Conservation (phyloP, 2,888 invertebrate species). For the Azorinus chamasolen region DNA sequence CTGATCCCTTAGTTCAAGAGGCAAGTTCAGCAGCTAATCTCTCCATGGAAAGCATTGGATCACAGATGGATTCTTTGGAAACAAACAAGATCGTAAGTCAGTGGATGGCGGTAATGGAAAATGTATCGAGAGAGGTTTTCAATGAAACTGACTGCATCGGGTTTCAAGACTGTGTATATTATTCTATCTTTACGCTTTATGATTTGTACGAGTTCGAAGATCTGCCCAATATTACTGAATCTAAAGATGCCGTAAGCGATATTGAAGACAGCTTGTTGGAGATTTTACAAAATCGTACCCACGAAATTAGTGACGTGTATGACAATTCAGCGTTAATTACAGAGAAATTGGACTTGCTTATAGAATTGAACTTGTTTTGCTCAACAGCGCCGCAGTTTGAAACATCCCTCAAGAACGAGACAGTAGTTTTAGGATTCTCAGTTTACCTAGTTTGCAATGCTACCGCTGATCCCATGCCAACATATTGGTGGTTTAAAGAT, state of each 20-base stretch:
- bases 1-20: conserved; percentile 27
- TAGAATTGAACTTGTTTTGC: conserved; percentile 34
- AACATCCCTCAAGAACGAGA: conserved; percentile 13
- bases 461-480: conserved; percentile 20
- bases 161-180: conserved; percentile 36
- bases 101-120: conserved; percentile 41
- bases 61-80: conserved; percentile 1
- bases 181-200: conserved; percentile 23
- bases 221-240: conserved; percentile 18
- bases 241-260: conserved; percentile 5
- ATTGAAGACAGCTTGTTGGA: conserved; percentile 28
- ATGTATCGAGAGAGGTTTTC: conserved; percentile 16
- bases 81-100: conserved; percentile 12
- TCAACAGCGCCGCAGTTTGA: conserved; percentile 35
- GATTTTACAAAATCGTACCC: conserved; percentile 18
- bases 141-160: conserved; percentile 10
- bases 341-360: conserved; percentile 9
- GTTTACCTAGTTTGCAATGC: conserved; percentile 29
- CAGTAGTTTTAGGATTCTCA: conserved; percentile 9
- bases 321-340: background rate
- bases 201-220: conserved; percentile 26
- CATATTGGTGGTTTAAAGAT: conserved; percentile 40
- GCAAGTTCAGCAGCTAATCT: background rate
- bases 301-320: conserved; percentile 2
- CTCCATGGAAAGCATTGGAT: conserved; percentile 4